Evolutionary conservation across 2,888 invertebrate genomes (phyloP).

Genomic region (Craniophora ligustri): DNA sequence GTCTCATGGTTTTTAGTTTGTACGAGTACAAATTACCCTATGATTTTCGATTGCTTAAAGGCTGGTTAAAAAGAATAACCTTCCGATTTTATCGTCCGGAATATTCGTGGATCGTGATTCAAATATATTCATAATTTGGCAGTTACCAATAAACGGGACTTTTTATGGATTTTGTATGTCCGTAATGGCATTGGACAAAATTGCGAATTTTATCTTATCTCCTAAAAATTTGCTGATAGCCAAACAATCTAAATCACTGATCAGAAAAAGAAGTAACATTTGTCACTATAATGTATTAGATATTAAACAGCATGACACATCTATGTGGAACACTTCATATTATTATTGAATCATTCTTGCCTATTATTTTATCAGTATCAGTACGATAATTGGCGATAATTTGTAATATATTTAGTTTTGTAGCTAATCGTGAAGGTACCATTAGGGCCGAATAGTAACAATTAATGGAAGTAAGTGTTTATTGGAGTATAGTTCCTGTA

Average conservation of each 20-base stretch:
- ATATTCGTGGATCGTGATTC: no score
- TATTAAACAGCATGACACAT: conserved; percentile 8
- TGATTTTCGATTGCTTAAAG: no score
- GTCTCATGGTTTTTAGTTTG: no score
- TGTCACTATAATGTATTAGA: background rate
- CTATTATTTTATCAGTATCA: conserved; percentile 12
- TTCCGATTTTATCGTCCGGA: no score
- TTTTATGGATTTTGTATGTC: no score
- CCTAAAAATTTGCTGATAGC: background rate
- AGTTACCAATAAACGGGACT: background rate
- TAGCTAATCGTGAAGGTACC: no score
- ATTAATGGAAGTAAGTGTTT: no score
- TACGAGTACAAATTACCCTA: no score
- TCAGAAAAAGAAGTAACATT: background rate
- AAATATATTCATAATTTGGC: no score
- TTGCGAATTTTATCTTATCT: background rate
- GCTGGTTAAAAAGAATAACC: no score
- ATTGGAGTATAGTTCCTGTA: no score
- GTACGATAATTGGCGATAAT: background rate
- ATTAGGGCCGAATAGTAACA: no score
- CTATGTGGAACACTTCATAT: conserved; percentile 1
- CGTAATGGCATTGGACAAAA: background rate
- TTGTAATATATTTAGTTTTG: background rate
- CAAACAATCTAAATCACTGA: background rate
- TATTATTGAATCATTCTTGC: conserved; percentile 13